A percentile compares a stretch with the other conserved stretches of the same genome.
These are phyloP conservation scores for Sipha flava DNA, from an alignment of 1,140 invertebrate species.

Conservation along the genomic window DNA sequence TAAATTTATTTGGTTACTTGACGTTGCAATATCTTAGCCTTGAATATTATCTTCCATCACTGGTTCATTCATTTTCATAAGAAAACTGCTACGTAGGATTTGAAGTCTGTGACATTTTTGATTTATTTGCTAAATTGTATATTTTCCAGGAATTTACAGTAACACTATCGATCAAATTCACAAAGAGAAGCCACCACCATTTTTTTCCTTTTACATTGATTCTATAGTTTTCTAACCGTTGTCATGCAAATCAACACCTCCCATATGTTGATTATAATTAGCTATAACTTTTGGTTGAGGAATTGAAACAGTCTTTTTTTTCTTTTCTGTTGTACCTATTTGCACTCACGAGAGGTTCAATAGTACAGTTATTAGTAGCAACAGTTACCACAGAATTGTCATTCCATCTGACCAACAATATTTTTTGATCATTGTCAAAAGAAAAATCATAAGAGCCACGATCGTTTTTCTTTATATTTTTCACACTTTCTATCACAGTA, in stretches of 20 bases:
- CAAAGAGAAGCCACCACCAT: constrained; percentile 40
- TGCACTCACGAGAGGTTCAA: neutral
- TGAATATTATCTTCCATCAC: neutral
- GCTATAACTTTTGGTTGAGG: neutral
- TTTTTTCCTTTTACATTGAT: constrained; percentile 40
- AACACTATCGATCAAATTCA: constrained; percentile 37
- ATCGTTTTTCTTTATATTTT: constrained; percentile 3
- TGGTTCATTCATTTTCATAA: neutral
- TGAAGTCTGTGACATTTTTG: neutral
- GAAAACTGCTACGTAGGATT: neutral
- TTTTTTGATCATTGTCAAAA: neutral
- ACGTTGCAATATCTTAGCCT: neutral
- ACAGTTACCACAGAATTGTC: constrained; percentile 9
- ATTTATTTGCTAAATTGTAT: constrained; percentile 17
- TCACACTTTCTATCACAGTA: neutral
- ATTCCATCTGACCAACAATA: neutral
- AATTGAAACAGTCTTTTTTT: constrained; percentile 3
- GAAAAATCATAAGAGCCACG: neutral
- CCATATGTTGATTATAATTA: constrained; percentile 39
- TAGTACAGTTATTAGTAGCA: neutral
- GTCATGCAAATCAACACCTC: constrained; percentile 38
- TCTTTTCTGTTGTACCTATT: constrained; percentile 1
- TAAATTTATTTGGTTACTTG: neutral
- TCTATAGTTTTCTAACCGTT: constrained; percentile 37
- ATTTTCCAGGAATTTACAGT: constrained; percentile 38